Percentiles rank a stretch among this genome's conserved stretches.
Conservation (phyloP, 2,797 vertebrate species). For the Todus mexicanus region DNA sequence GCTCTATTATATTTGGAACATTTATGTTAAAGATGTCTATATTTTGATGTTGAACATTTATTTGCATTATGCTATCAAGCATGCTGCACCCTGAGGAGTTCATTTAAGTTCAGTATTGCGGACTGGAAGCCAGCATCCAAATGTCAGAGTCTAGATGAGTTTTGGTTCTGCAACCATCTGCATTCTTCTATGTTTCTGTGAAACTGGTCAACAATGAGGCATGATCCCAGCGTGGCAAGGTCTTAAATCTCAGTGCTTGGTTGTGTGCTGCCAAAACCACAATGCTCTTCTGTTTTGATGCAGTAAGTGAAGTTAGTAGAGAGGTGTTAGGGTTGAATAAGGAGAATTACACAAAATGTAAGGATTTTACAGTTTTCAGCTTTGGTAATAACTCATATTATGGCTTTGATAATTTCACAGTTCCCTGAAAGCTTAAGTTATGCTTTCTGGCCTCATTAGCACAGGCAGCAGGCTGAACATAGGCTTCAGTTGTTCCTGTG, state of each 20-base stretch:
- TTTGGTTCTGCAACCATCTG: not conserved
- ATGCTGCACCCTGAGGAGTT: not conserved
- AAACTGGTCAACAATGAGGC: not conserved
- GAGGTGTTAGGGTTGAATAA: not conserved
- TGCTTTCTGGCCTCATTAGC: not conserved
- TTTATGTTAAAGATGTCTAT: not conserved
- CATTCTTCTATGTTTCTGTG: not conserved
- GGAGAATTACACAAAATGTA: not conserved
- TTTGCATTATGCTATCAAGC: not conserved
- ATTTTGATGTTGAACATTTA: not conserved
- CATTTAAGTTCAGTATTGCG: not conserved
- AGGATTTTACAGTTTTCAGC: not conserved
- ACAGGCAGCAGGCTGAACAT: not conserved
- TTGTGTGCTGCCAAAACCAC: not conserved
- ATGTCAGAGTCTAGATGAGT: not conserved
- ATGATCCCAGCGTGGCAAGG: not conserved
- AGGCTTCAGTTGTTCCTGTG: not conserved
- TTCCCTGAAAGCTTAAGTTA: not conserved
- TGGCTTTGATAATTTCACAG: not conserved
- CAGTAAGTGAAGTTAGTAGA: not conserved
- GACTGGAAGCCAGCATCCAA: not conserved
- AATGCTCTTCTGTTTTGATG: not conserved
- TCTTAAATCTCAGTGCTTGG: not conserved
- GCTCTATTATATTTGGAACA: not conserved
- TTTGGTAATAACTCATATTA: not conserved